Base-by-base conservation (phyloP, 2,888 invertebrate genomes). In the Prenolepis imparis region DNA sequence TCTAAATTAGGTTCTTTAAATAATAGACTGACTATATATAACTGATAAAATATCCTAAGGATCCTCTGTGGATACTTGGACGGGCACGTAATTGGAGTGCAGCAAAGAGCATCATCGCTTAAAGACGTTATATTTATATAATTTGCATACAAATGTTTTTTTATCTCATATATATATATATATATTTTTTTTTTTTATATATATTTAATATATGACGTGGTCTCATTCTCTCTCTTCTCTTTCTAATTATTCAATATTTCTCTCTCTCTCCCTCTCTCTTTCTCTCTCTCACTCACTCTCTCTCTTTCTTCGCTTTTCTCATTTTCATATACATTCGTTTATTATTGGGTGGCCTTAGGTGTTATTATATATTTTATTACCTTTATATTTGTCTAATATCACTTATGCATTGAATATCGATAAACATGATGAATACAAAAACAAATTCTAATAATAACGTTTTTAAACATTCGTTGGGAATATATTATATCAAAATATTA, bases 1-100 rank as follows among this genome's bases (percentile, higher is more conserved):
- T 84, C 77, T 85, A 83, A 83, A 72, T 93, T 94, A 95, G 95
- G 95, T 95, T 94, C 63, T 74, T 85, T 86, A 83, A 87, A 84
- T 84, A 86, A 84, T 84, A 41, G 55, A 73, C 67, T 78, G 70
- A 82, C 63, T 86, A 78, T 82, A 78, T 82, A 82, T 83, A 85
- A 86, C 70, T 48, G 44, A 86, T 52, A 52, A n/a, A n/a, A 83
- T 84, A 80, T 80, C 66, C 63, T 67, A 66, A 88, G 78, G 83
- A 88, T 84, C 82, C 78, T 87, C 70, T 86, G 91, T 90, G 90
- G 93, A 93, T 87, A 78, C 75, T 89, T 89, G 90, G 88, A 90
- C 91, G 90, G 92, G 89, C 84, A 86, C 88, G 88, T 83, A 85
- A 78, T 82, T 90, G 93, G 90, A 92, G 93, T 84, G 92, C 93